Conservation (phyloP, 1,140 invertebrate genomes). For the Nylanderia fulva region DNA sequence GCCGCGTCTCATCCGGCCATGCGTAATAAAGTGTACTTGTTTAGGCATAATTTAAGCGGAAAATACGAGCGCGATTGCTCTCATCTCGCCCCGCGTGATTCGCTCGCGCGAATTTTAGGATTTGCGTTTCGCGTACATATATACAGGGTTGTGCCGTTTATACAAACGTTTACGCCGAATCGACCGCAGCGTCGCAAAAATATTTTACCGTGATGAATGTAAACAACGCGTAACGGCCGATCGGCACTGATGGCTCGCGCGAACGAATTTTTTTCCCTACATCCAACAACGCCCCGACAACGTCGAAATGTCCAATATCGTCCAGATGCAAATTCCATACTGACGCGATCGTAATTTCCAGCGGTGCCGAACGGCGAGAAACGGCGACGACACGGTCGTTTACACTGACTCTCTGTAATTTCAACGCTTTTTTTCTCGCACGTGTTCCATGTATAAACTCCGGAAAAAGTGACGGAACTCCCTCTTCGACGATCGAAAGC, state of each 20-base stretch:
- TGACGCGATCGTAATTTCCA: slow-evolving; percentile 51
- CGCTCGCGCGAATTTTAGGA: neutral
- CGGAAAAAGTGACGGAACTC: slow-evolving; percentile 8
- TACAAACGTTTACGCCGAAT: slow-evolving; percentile 47
- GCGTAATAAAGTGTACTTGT: slow-evolving; percentile 48
- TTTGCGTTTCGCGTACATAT: neutral
- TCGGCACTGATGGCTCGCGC: slow-evolving; percentile 60
- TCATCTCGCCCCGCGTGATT: neutral
- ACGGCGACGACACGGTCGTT: slow-evolving; percentile 15
- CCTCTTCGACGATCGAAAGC: slow-evolving; percentile 5
- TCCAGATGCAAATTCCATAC: slow-evolving; percentile 53
- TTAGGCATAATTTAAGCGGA: slow-evolving; percentile 46
- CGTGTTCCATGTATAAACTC: slow-evolving; percentile 8
- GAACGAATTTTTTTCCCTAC: slow-evolving; percentile 62
- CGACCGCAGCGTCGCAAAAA: slow-evolving; percentile 60
- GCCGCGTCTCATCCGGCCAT: slow-evolving; percentile 24
- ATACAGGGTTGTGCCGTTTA: neutral
- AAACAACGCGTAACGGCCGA: slow-evolving; percentile 54
- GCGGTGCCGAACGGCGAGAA: slow-evolving; percentile 24
- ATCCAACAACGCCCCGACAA: neutral
- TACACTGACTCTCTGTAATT: slow-evolving; percentile 48
- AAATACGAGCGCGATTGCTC: neutral
- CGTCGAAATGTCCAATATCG: slow-evolving; percentile 52
- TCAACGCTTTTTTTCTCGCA: slow-evolving; percentile 20
- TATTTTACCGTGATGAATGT: slow-evolving; percentile 61